Evolutionary conservation across 2,797 vertebrate species (phyloP).

Genomic region (Falco naumanni): DNA sequence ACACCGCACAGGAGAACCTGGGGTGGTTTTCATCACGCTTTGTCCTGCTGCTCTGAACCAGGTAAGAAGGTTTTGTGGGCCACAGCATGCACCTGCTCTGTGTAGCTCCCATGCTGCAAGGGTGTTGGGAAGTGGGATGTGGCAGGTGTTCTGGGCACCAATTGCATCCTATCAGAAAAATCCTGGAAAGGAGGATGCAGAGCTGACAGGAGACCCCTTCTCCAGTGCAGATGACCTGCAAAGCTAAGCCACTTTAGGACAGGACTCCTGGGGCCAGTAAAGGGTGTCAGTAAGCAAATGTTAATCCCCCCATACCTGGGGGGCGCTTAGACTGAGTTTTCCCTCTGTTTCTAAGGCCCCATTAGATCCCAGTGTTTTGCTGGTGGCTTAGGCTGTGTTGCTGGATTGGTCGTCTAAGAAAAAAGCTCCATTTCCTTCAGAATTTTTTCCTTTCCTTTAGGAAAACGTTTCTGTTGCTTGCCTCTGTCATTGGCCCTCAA

Average conservation of each 20-base stretch:
- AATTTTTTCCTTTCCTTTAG: background rate
- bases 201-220: background rate
- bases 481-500: background rate
- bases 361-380: background rate
- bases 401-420: background rate
- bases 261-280: background rate
- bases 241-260: constrained; percentile 17
- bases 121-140: background rate
- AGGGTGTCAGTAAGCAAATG: constrained; percentile 13
- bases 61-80: background rate
- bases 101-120: background rate
- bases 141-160: background rate
- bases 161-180: background rate
- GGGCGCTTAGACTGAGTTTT: background rate
- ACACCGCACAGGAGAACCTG: background rate
- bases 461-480: background rate
- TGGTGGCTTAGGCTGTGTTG: background rate
- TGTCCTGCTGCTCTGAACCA: background rate
- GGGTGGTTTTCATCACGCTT: background rate
- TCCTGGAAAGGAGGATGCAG: background rate
- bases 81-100: background rate
- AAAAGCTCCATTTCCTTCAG: background rate
- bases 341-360: background rate
- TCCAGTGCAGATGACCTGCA: constrained; percentile 14
- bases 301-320: background rate